These are phyloP conservation scores for Crypturellus tataupa DNA, from an alignment of 2,797 vertebrate genomes.

Conservation along the genomic window DNA sequence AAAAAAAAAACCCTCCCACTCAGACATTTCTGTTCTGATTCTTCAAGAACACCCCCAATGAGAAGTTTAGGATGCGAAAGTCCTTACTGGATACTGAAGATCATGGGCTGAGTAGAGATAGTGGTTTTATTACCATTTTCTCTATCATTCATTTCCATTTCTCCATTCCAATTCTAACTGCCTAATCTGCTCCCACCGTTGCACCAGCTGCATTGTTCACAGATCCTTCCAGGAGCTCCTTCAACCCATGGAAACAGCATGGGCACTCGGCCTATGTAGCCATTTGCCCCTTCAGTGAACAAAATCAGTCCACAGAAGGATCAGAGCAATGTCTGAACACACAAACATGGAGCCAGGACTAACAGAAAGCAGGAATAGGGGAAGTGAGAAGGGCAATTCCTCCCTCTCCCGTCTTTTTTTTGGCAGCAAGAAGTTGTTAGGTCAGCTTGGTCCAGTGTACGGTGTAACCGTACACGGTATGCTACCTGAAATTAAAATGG, in stretches of 20 bases:
- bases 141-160: neutral
- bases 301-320: neutral
- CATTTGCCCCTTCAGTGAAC: neutral
- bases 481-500: neutral
- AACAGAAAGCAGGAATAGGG: neutral
- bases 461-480: neutral
- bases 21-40: neutral
- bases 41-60: neutral
- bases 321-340: neutral
- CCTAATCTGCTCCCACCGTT: neutral
- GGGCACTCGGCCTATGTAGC: neutral
- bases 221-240: neutral
- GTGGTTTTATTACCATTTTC: neutral
- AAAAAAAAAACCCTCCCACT: neutral
- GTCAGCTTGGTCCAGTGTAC: neutral
- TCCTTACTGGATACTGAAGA: neutral
- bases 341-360: neutral
- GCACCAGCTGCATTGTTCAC: accelerated
- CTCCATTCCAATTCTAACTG: neutral
- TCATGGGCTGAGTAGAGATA: neutral
- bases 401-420: neutral
- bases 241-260: neutral
- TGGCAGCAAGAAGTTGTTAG: neutral
- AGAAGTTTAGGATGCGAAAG: neutral
- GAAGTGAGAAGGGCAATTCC: neutral